Evolutionary conservation across 2,888 invertebrate genomes (phyloP), one percentile per base, ranked within the genome.

Genomic region (Boloria selene): DNA sequence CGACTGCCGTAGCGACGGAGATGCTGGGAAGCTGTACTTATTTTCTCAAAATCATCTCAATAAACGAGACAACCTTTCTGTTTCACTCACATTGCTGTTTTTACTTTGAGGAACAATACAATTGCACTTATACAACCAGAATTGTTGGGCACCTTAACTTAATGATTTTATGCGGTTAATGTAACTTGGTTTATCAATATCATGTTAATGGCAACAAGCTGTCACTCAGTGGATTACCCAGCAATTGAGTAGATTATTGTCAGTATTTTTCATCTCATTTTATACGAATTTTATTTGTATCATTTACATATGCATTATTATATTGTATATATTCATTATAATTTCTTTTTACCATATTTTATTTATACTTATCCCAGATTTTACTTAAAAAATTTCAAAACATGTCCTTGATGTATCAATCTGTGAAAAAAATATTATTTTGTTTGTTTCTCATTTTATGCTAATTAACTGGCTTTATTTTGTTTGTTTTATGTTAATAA

Each of bases 1-100:
- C 74, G 79, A 91, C 90, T 91, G 89, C 85, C 79, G 79, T 74
- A 85, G 80, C 82, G 74, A 77, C 77, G 72, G 78, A 79, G 79
- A 82, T 81, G 79, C 83, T 86, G 84, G 82, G 81, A 81, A 78
- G 71, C 75, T 79, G 79, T 80, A 82, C 77, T 76, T 75, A 72
- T 74, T 75, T 75, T 74, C 75, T 74, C 73, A 75, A 74, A 79
- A 79, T 78, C 56, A 71, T 79, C 76, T 74, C 77, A 73, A 75
- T 69, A 72, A 71, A 70, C 71, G 73, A 75, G 49, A 38, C 45
- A 54, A 65, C 70, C 70, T 75, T 71, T 68, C 70, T 76, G 72
- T 78, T 72, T 68, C 61, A 65, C 51, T 68, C 68, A 70, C 77
- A 79, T 77, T 78, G 76, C 78, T 75, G 72, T 68, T 75, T 72